These are phyloP conservation scores for Caenorhabditis sulstoni DNA, from an alignment of 2,888 invertebrate genomes.

Conservation along the genomic window DNA sequence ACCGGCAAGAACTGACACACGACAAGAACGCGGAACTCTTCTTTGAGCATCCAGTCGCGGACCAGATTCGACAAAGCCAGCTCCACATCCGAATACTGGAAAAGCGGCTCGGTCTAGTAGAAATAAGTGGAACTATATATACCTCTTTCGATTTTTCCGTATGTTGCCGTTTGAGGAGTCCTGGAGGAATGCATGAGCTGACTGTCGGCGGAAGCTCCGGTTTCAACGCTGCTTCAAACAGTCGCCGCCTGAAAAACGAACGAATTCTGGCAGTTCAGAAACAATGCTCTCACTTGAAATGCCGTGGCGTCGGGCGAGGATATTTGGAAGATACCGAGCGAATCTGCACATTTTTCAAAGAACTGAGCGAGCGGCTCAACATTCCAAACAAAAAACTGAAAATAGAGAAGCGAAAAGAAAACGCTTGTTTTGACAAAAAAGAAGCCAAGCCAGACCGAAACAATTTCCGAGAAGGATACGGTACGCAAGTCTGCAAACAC, in stretches of 20 bases:
- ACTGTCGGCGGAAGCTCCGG: conserved; percentile 71
- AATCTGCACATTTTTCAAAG: conserved; percentile 38
- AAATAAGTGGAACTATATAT: not conserved
- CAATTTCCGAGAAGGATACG: not conserved
- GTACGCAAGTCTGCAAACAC: conserved; percentile 2
- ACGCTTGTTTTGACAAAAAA: not conserved
- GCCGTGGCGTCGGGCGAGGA: conserved; percentile 74
- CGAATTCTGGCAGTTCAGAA: not conserved
- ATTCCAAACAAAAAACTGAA: conserved; percentile 25
- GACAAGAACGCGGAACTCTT: conserved; percentile 75
- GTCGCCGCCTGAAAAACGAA: conserved; percentile 63
- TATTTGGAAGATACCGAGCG: conserved; percentile 77
- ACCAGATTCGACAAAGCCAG: conserved; percentile 74
- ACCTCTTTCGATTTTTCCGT: conserved; percentile 52
- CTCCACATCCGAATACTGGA: conserved; percentile 76
- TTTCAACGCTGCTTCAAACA: conserved; percentile 73
- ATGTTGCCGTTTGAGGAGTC: conserved; percentile 47
- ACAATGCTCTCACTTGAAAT: conserved; percentile 63
- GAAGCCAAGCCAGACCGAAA: not conserved
- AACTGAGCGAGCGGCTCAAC: conserved; percentile 30
- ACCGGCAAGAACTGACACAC: conserved; percentile 77
- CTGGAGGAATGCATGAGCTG: conserved; percentile 60
- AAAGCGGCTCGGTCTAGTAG: conserved; percentile 6
- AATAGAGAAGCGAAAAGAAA: not conserved
- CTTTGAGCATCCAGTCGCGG: conserved; percentile 71